Evolutionary conservation across 2,888 invertebrate genomes (phyloP).

Genomic region (Pollenia labialis): DNA sequence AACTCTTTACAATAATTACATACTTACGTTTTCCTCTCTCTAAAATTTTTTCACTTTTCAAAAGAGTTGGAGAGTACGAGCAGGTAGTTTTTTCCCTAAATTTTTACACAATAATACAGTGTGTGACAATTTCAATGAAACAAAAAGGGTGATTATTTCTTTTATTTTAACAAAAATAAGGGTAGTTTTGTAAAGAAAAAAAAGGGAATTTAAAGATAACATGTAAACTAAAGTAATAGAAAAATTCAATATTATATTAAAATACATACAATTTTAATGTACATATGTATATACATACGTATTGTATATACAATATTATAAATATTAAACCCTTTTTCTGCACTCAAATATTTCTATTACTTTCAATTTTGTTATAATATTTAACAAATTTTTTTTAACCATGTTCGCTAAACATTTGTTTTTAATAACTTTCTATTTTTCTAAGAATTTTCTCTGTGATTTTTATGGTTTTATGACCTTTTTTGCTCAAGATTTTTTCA

Average conservation of each 20-base stretch:
- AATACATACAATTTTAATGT: neutral
- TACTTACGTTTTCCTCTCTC: slow-evolving; percentile 48
- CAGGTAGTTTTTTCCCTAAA: slow-evolving; percentile 26
- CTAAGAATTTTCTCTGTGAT: neutral
- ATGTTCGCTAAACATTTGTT: neutral
- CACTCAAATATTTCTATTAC: neutral
- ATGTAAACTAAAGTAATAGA: neutral
- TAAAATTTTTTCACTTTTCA: neutral
- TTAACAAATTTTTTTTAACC: slow-evolving; percentile 3
- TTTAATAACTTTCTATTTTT: neutral
- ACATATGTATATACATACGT: neutral
- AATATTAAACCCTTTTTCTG: too few species aligned
- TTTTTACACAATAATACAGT: slow-evolving; percentile 8
- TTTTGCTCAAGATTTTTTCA: slow-evolving; percentile 1
- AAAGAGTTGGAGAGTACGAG: neutral
- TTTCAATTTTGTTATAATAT: slow-evolving; percentile 29
- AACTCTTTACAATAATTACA: slow-evolving; percentile 63
- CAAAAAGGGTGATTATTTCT: slow-evolving; percentile 64
- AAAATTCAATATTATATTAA: slow-evolving; percentile 24
- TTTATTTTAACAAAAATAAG: slow-evolving; percentile 33
- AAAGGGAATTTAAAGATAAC: slow-evolving; percentile 15
- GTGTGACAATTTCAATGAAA: slow-evolving; percentile 66
- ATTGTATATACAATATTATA: neutral
- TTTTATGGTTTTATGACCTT: slow-evolving; percentile 57
- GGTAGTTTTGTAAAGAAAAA: slow-evolving; percentile 32